Evolutionary conservation across 2,113 vertebrate species (phyloP), one percentile per base, ranked within the genome.

Genomic region (Haemorhous mexicanus): DNA sequence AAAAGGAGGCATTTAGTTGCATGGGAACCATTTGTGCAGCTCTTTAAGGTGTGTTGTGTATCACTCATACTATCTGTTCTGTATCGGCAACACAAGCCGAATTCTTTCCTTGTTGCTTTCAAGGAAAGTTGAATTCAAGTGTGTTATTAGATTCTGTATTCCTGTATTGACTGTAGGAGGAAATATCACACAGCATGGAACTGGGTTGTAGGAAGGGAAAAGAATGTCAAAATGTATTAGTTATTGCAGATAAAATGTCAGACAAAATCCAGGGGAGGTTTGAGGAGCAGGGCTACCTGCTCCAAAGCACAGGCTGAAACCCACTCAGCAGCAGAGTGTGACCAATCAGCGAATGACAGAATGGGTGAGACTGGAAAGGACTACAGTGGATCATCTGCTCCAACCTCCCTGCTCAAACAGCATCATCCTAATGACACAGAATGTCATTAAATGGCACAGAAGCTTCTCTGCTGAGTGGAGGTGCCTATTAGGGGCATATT

Each of bases 241-340:
- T 37, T 90, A 32, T 53, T 76, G 32, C 17, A 49, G n/a, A 62
- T 30, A 66, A 66, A 89, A 46, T 28, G 3, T 47, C 26, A 64
- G 58, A 37, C 7, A 83, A 94, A 93, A 70, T 35, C 8, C n/a
- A 35, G 49, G 8, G 12, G 35, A 84, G 10, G 7, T 43, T 59
- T 80, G 56, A 56, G 24, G 27, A 70, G 20, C 1, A 2, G 15
- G 35, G 19, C 18, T 78, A 28, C 26, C 5, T 46, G 3, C 49
- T 72, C 9, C 52, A 87, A 78, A 81, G 11, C 15, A 46, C 26
- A 35, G 21, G 61, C 37, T 56, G 28, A 79, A 75, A 68, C 10
- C 35, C 0, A 2, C 14, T 81, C 3, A 7, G 26, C 37, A 53
- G 16, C 19, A 56, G 4, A 39, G 3, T 1, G 0, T 58, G 61